Evolutionary conservation across 2,113 vertebrate species (phyloP).

Genomic region (Isurus oxyrinchus): DNA sequence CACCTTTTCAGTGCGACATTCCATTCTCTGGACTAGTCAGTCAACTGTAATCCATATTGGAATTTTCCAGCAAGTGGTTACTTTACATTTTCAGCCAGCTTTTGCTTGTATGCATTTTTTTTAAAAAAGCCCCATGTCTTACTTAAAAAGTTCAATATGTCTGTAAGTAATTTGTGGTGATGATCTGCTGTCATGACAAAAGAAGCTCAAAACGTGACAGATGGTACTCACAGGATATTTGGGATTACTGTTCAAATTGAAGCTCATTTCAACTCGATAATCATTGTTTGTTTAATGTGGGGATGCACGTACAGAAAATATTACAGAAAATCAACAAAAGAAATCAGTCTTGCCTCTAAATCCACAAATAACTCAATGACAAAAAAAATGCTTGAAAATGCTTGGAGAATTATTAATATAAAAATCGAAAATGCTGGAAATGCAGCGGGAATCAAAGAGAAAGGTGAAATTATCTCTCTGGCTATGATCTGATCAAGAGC

Average conservation of each 20-base stretch:
- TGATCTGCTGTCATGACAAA: no score
- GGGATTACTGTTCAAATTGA: neutral
- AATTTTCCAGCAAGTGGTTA: no score
- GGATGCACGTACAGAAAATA: neutral
- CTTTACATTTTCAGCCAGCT: no score
- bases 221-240: neutral
- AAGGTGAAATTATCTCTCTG: neutral
- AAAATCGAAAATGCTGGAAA: neutral
- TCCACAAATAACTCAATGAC: neutral
- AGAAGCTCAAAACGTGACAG: neutral
- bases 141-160: no score
- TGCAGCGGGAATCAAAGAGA: neutral
- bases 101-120: no score
- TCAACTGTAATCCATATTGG: no score
- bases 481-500: neutral
- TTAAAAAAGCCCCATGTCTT: no score
- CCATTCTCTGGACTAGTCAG: no score
- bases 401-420: neutral
- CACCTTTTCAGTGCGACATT: no score
- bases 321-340: neutral
- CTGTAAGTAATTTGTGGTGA: no score
- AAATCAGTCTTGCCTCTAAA: neutral
- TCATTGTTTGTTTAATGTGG: neutral
- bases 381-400: neutral
- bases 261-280: neutral